Base-by-base conservation (phyloP, 2,888 invertebrate species). In the Masnerella sp. region DNA sequence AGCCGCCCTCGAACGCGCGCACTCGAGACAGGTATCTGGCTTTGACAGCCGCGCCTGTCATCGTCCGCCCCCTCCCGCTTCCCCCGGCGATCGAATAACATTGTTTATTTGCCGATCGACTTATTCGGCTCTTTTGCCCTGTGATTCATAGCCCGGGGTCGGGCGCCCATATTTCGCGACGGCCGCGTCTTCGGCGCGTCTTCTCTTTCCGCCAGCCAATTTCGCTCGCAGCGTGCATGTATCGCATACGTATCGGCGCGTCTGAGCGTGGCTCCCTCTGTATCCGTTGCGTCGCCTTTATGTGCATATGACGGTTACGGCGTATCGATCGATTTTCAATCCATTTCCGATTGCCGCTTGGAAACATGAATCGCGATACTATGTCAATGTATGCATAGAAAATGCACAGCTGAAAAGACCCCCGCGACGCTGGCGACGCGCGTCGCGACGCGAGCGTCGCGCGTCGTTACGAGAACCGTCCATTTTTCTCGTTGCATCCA, bases 141-240 rank as follows among this genome's bases (percentile, higher is more conserved):
- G 76, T 78, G 80, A 84, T 84, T 84, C 82, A 85, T 84, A 84
- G 85, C 85, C 85, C 85, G 85, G 84, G 83, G 82, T 9, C 80
- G 47, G 34, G 67, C 69, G 58, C 76, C 75, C 76, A 78, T 79
- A 22, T 51, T 58, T 38, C 28, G 51, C 18, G 45, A 14, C 56
- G 51, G 45, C 62, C 62, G 76, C 52, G 65, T 34, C 62, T 74
- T 74, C 71, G 56, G 22, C 22, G 64, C 40, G 64, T 47, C 74
- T 75, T 78, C 75, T 69, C 34, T 17, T 49, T 43, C 59, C 67
- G 68, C 9, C 45, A 78, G 78, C 79, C 80, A 81, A 82, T 80
- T 80, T 83, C 74, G 65, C 71, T 77, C 62, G 42, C 65, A 78
- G 75, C 76, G 65, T 77, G 76, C n/a, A n/a, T n/a, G n/a, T 74